phyloP scores from a whole-genome alignment of 2,797 vertebrate species.

The Artibeus jamaicensis region DNA sequence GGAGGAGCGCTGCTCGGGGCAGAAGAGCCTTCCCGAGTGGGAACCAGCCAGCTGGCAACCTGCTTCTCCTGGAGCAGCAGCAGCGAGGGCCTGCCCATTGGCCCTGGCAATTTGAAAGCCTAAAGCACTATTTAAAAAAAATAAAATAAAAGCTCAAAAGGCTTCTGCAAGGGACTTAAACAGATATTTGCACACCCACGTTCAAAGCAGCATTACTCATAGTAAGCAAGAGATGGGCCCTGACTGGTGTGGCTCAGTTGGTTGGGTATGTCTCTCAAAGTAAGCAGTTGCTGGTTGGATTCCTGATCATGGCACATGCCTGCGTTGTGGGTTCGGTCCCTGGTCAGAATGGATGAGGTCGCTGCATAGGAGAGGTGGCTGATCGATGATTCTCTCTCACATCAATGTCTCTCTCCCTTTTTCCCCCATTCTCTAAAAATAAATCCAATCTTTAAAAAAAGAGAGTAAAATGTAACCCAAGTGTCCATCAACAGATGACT shows the following conservation, averaged over 20 bases:
- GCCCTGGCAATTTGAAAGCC: background rate
- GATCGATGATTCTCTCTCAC: background rate
- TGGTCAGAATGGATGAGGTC: no score
- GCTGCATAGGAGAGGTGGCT: background rate
- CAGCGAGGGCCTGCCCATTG: background rate
- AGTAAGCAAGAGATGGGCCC: background rate
- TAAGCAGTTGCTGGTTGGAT: background rate
- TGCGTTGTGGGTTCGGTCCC: background rate
- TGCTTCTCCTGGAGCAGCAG: background rate
- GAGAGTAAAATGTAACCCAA: background rate
- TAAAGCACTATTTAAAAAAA: background rate
- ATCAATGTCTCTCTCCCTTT: background rate
- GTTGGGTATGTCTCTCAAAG: background rate
- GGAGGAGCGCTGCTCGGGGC: background rate
- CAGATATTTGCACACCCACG: no score
- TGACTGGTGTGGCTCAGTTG: background rate
- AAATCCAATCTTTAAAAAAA: background rate
- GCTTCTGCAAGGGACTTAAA: background rate
- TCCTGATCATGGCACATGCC: background rate
- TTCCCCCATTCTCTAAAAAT: background rate
- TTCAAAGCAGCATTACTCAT: background rate
- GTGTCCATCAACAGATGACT: background rate
- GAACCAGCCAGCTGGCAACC: background rate
- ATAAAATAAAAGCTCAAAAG: background rate
- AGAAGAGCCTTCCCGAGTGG: background rate